Percentiles rank a stretch among this genome's conserved stretches.
phyloP scores from a whole-genome alignment of 1,140 invertebrate genomes.

The Arctopsyche grandis region DNA sequence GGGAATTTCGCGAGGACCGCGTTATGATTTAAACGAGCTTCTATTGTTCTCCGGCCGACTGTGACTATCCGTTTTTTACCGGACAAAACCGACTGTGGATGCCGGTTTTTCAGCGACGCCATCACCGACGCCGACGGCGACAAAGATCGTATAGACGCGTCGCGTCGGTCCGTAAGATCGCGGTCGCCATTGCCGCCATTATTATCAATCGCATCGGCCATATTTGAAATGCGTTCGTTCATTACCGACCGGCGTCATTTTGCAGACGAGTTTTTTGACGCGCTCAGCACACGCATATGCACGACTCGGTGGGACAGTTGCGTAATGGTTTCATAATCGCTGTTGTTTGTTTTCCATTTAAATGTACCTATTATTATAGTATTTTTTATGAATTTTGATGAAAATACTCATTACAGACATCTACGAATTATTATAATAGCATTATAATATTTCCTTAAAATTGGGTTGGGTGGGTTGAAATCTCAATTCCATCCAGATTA shows the following conservation, averaged over 20 bases:
- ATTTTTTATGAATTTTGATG: no score
- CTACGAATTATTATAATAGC: no score
- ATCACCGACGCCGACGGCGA: not conserved
- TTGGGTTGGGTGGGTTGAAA: no score
- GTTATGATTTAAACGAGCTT: conserved; percentile 13
- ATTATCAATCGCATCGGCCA: conserved; percentile 28
- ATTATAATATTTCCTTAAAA: no score
- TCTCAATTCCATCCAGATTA: no score
- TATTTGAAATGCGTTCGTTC: conserved; percentile 40
- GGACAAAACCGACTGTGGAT: no score
- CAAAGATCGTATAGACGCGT: conserved; percentile 6
- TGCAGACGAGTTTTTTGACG: conserved; percentile 27
- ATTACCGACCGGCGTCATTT: conserved; percentile 31
- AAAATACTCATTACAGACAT: no score
- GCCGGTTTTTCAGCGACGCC: not conserved
- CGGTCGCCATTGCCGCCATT: not conserved
- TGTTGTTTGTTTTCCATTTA: no score
- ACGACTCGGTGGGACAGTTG: conserved; percentile 23
- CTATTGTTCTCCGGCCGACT: not conserved
- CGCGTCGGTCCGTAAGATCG: not conserved
- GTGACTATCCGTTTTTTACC: not conserved
- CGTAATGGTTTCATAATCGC: not conserved
- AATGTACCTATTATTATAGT: no score
- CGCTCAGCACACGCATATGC: not conserved
- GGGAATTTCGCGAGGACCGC: not conserved